These are phyloP conservation scores for Drymodes brunneopygia DNA, from an alignment of 2,113 vertebrate genomes.

Conservation along the genomic window DNA sequence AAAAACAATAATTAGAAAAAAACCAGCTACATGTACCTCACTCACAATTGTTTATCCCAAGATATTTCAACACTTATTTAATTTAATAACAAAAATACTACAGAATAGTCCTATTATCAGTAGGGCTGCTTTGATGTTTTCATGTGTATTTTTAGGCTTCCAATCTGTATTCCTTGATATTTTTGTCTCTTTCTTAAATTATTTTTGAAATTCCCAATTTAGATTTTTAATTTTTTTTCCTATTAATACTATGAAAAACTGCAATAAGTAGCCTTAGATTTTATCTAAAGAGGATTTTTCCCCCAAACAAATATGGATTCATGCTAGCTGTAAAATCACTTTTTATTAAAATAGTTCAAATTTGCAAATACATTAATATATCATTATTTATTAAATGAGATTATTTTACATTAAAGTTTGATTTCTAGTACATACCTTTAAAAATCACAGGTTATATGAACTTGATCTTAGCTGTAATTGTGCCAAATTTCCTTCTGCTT, in stretches of 20 bases:
- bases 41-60: neutral
- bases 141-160: neutral
- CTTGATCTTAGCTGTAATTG: neutral
- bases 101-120: neutral
- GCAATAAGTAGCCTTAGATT: neutral
- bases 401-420: neutral
- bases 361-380: neutral
- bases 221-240: neutral
- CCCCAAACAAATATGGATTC: neutral
- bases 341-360: neutral
- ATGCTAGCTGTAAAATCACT: neutral
- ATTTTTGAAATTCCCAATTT: neutral
- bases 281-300: neutral
- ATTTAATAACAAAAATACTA: neutral
- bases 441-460: neutral
- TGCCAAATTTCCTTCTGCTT: neutral
- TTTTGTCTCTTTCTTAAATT: neutral
- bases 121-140: neutral
- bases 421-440: neutral
- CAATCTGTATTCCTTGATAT: neutral
- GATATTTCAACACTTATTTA: neutral
- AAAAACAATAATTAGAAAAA: neutral
- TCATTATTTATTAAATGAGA: neutral
- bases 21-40: neutral
- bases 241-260: neutral